These are phyloP conservation scores for Cryptus armator DNA, from an alignment of 2,888 invertebrate genomes.

Conservation along the genomic window DNA sequence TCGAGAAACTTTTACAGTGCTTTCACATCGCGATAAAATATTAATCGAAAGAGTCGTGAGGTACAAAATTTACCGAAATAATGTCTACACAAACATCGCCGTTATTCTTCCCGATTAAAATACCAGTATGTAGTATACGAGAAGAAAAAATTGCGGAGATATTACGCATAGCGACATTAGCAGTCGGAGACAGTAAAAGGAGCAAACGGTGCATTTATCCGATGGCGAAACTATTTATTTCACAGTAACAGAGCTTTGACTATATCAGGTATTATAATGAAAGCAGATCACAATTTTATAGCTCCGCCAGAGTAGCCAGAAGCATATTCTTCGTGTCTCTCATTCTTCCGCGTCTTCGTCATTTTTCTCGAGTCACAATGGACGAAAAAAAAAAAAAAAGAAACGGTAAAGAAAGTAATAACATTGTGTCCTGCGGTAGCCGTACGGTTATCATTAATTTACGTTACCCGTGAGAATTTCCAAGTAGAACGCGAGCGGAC, in stretches of 20 bases:
- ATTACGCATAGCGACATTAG: constrained; percentile 9
- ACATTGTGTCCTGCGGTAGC: constrained; percentile 48
- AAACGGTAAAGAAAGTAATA: constrained; percentile 63
- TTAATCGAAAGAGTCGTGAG: not conserved
- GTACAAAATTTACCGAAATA: not conserved
- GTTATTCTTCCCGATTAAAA: constrained; percentile 7
- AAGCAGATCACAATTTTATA: constrained; percentile 3
- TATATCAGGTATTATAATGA: constrained; percentile 11
- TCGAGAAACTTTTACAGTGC: too few relatives aligned
- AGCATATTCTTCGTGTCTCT: constrained; percentile 30
- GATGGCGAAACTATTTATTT: constrained; percentile 27
- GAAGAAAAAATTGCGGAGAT: constrained; percentile 23
- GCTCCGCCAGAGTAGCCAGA: not conserved
- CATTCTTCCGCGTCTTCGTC: not conserved
- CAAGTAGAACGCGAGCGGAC: constrained; percentile 51
- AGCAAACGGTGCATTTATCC: constrained; percentile 41
- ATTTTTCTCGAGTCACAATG: constrained; percentile 10
- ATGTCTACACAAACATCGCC: not conserved
- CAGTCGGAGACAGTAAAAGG: constrained; percentile 15
- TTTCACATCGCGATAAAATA: not conserved
- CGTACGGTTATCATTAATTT: constrained; percentile 66
- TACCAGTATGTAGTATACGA: not conserved
- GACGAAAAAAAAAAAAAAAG: constrained; percentile 1
- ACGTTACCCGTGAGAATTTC: constrained; percentile 67
- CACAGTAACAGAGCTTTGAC: constrained; percentile 37